Conservation (phyloP, 2,113 vertebrate species). For the Cynocephalus volans region DNA sequence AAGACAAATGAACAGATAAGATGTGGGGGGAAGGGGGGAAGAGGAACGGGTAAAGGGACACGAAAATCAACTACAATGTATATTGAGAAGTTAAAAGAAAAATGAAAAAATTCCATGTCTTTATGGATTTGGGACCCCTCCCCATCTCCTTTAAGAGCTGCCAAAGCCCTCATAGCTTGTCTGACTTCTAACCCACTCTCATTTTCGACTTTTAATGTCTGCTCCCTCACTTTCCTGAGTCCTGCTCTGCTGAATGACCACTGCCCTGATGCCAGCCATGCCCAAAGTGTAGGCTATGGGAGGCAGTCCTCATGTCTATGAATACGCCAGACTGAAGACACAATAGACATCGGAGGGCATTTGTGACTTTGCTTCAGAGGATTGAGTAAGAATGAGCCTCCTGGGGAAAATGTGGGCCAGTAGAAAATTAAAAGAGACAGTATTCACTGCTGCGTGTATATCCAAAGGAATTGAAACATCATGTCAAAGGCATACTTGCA, state of each 20-base stretch:
- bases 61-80: no score
- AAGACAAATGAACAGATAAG: no score
- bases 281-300: neutral
- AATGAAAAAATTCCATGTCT: neutral
- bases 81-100: no score
- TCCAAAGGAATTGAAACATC: no score
- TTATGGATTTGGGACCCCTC: neutral
- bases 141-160: neutral
- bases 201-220: constrained; percentile 8
- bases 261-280: neutral
- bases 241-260: constrained; percentile 8
- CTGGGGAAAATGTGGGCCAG: neutral
- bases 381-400: constrained; percentile 24
- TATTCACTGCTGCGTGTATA: neutral
- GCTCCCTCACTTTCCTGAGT: neutral
- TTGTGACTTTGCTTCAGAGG: constrained; percentile 41
- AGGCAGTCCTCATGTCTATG: neutral
- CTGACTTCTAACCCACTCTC: constrained; percentile 16
- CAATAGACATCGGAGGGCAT: neutral
- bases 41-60: no score
- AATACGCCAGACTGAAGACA: neutral
- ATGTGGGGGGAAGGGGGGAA: no score
- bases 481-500: no score
- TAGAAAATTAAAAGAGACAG: constrained; percentile 1
- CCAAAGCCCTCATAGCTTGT: neutral